Base-by-base conservation (phyloP, 2,888 invertebrate genomes). In the Clistopyga incitator region DNA sequence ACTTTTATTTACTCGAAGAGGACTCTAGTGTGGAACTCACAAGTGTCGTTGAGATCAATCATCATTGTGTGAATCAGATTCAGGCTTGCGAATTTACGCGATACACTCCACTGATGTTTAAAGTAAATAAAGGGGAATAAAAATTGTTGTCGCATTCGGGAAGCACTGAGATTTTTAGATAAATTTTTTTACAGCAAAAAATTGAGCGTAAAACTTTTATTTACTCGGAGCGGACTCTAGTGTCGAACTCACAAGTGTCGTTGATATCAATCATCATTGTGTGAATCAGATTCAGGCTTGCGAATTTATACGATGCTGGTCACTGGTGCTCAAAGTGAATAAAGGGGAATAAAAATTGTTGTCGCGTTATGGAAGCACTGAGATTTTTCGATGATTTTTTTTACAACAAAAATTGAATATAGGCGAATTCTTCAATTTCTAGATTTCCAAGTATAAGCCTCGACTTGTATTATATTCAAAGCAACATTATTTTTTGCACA, bases 161-260 rank as follows among this genome's bases (percentile, higher is more conserved):
- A 13, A 45, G 8, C 3, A 13, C 2, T 13, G 4, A 15, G 8
- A 42, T 11, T n/a, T n/a, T n/a, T n/a, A n/a, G n/a, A n/a, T n/a
- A n/a, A n/a, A n/a, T n/a, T n/a, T 6, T n/a, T n/a, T n/a, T n/a
- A n/a, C n/a, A 42, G 10, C 3, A 42, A 42, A 11, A 42, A 42
- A 42, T 42, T 11, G 86, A 81, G 87, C 84, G 85, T 88, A 86
- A 88, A 88, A 90, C 85, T 90, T 88, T 89, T 87, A 88, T 86
- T 86, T 84, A 87, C 77, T 54, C 38, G 75, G 54, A 59, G 70
- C 38, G 20, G 52, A 56, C 13, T 23, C 56, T 59, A 15, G 65
- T 72, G 45, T 45, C 59, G 65, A 72, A 67, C 56, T 81, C 78
- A 81, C 78, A 71, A 13, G 59, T 47, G 65, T 18, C 78, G 82